Percentiles rank a stretch among this genome's conserved stretches.
phyloP scores from a whole-genome alignment of 2,888 invertebrate species.

The Eulithis testata region DNA sequence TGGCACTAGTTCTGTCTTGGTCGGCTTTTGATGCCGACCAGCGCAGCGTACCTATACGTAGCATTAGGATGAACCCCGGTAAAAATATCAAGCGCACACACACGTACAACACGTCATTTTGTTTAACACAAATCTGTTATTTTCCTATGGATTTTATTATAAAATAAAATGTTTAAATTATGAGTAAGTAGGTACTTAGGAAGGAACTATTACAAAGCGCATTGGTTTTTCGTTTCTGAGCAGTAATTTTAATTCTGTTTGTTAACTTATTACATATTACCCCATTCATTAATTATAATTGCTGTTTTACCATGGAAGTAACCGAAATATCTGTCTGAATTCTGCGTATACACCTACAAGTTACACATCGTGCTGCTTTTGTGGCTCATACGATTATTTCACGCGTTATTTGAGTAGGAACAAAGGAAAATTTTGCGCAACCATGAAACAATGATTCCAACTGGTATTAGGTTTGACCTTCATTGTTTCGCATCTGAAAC shows the following conservation, averaged over 20 bases:
- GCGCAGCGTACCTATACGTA: no score
- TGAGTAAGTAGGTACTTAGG: no score
- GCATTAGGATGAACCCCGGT: no score
- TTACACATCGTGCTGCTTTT: slow-evolving; percentile 26
- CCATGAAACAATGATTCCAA: slow-evolving; percentile 39
- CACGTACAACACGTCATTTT: no score
- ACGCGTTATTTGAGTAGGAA: slow-evolving; percentile 36
- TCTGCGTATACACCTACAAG: slow-evolving; percentile 17
- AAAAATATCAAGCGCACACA: no score
- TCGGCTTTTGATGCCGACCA: no score
- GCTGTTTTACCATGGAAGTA: slow-evolving; percentile 16
- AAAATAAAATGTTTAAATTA: no score
- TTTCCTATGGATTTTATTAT: no score
- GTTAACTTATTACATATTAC: neutral
- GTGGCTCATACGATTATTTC: slow-evolving; percentile 26
- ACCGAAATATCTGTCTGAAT: slow-evolving; percentile 18
- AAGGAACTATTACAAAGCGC: no score
- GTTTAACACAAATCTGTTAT: no score
- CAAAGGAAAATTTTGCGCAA: slow-evolving; percentile 43
- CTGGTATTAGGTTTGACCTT: slow-evolving; percentile 30
- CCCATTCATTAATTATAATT: slow-evolving; percentile 13
- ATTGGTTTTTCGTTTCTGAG: no score
- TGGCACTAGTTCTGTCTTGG: neutral
- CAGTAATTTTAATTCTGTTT: neutral
- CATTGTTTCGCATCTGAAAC: slow-evolving; percentile 30